Conservation (phyloP, 2,113 vertebrate species). For the Ibidorhyncha struthersii region DNA sequence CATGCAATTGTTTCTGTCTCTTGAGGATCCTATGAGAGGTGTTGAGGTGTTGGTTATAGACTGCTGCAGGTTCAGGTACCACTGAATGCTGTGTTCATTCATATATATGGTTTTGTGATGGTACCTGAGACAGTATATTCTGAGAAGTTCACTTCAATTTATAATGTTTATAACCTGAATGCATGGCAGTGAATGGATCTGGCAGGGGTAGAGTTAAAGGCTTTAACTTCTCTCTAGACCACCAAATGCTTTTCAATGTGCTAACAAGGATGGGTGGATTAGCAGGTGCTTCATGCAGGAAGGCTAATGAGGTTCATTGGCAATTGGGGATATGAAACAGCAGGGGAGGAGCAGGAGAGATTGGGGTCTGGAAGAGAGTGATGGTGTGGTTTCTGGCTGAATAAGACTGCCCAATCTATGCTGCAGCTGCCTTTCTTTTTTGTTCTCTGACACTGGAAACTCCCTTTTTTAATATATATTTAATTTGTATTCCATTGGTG, state of each 20-base stretch:
- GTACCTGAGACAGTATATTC: neutral
- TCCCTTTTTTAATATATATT: neutral
- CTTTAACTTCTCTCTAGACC: neutral
- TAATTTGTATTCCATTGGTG: neutral
- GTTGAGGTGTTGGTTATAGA: neutral
- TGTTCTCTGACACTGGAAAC: neutral
- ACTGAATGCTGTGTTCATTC: neutral
- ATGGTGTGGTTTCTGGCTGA: neutral
- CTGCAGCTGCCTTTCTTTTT: neutral
- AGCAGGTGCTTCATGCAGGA: slow-evolving; percentile 20
- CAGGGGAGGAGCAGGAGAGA: neutral
- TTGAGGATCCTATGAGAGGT: neutral
- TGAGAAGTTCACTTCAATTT: neutral
- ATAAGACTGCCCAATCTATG: neutral
- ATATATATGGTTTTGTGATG: neutral
- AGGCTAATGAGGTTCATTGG: slow-evolving; percentile 20
- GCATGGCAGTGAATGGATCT: neutral
- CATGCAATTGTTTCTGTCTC: neutral
- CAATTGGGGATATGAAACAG: neutral
- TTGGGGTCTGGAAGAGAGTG: neutral
- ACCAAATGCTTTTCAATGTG: slow-evolving; percentile 9
- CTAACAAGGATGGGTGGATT: slow-evolving; percentile 23
- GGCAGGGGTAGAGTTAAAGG: neutral
- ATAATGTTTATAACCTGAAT: neutral
- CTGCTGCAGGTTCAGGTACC: neutral